Conservation (phyloP, 2,113 vertebrate species). For the Catharus minimus region DNA sequence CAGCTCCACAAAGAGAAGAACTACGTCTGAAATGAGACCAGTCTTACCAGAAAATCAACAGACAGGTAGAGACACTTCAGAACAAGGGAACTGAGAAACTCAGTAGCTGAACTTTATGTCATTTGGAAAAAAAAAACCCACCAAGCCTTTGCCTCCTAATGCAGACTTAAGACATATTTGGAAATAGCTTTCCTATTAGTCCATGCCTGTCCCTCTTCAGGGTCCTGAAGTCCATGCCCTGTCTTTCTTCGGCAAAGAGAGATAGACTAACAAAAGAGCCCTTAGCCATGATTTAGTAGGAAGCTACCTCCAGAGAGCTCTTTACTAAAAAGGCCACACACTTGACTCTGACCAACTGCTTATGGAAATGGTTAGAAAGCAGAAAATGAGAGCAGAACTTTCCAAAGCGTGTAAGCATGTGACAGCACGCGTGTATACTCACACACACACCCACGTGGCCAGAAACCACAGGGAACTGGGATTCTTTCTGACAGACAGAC, state of each 20-base stretch:
- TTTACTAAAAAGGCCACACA: not conserved
- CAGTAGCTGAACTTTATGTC: not conserved
- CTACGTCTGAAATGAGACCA: rapidly evolving
- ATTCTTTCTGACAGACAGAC: not conserved
- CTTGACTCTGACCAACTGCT: not conserved
- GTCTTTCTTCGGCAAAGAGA: not conserved
- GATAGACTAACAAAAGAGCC: not conserved
- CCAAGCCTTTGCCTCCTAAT: not conserved
- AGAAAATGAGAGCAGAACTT: constrained; percentile 3
- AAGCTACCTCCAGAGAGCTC: not conserved
- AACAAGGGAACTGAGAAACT: not conserved
- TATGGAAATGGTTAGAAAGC: not conserved
- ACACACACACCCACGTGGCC: too few species aligned
- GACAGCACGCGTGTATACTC: rapidly evolving
- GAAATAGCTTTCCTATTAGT: not conserved
- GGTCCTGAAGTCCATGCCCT: not conserved
- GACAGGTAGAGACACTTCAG: not conserved
- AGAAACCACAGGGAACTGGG: not conserved
- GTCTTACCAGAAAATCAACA: not conserved
- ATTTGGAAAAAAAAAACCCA: rapidly evolving
- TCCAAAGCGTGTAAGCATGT: not conserved
- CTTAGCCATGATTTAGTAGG: not conserved
- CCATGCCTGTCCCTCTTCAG: not conserved
- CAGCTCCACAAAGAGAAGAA: not conserved
- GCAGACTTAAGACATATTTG: not conserved